Percentiles rank a stretch among this genome's conserved stretches.
phyloP scores from a whole-genome alignment of 1,140 invertebrate species.

The Sarcophaga bullata region DNA sequence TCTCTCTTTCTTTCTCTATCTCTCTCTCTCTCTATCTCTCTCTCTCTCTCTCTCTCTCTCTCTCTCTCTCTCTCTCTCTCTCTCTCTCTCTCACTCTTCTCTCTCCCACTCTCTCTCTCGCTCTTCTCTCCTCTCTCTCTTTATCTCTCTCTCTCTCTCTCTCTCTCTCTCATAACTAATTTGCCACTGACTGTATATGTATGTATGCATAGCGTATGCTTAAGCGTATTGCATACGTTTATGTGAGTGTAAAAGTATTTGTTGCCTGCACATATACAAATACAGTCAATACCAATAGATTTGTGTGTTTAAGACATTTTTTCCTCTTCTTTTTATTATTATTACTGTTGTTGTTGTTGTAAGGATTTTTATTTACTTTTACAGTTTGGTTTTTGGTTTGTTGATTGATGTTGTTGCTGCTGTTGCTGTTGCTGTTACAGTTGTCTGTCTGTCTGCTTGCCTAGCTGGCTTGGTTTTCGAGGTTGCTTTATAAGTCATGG shows the following conservation, averaged over 20 bases:
- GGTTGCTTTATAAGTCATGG: conserved; percentile 24
- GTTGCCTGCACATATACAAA: no score
- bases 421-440: background rate
- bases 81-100: background rate
- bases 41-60: background rate
- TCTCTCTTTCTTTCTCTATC: background rate
- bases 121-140: background rate
- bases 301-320: background rate
- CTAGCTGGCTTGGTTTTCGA: background rate
- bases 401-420: background rate
- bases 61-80: background rate
- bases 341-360: background rate
- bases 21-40: background rate
- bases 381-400: conserved; percentile 19
- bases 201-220: no score
- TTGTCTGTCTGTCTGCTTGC: background rate
- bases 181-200: no score
- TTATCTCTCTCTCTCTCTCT: no score
- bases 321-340: no score
- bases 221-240: no score
- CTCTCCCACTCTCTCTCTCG: background rate
- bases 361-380: conserved; percentile 19
- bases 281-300: background rate
- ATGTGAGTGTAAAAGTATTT: no score
- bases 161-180: no score